Percentiles rank a stretch among this genome's conserved stretches.
These are phyloP conservation scores for Hipposideros larvatus DNA, from an alignment of 2,797 vertebrate genomes.

Conservation along the genomic window DNA sequence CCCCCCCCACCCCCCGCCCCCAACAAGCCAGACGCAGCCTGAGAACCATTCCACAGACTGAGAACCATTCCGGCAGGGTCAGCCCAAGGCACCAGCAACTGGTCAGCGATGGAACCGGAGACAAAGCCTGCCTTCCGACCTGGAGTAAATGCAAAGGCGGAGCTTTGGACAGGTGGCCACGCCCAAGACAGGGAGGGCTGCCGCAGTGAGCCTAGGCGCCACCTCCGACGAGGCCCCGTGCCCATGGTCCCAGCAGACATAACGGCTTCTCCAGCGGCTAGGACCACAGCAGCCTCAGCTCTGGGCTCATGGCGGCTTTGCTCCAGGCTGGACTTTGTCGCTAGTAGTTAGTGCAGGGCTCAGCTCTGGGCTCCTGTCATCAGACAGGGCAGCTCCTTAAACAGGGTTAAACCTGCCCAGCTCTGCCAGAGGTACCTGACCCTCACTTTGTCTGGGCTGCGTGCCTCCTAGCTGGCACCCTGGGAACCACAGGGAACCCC, in stretches of 20 bases:
- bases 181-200: fast-evolving
- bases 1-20: background rate
- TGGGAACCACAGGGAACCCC: fast-evolving
- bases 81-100: fast-evolving
- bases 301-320: fast-evolving
- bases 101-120: fast-evolving
- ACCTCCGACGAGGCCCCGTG: fast-evolving
- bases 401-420: background rate
- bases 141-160: no score
- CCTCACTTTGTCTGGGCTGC: fast-evolving
- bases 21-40: background rate
- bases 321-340: background rate
- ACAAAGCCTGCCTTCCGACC: fast-evolving
- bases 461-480: fast-evolving
- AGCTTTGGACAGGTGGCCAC: fast-evolving
- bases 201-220: fast-evolving
- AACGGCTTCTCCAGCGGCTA: fast-evolving
- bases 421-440: background rate
- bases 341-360: background rate
- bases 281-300: background rate
- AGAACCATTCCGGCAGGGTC: fast-evolving
- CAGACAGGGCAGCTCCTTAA: background rate
- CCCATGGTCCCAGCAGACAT: fast-evolving
- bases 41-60: no score
- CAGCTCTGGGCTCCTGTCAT: fast-evolving